These are phyloP conservation scores for Apostichopus japonicus DNA, from an alignment of 35 echinoderm and acorn worm species.

Conservation along the genomic window DNA sequence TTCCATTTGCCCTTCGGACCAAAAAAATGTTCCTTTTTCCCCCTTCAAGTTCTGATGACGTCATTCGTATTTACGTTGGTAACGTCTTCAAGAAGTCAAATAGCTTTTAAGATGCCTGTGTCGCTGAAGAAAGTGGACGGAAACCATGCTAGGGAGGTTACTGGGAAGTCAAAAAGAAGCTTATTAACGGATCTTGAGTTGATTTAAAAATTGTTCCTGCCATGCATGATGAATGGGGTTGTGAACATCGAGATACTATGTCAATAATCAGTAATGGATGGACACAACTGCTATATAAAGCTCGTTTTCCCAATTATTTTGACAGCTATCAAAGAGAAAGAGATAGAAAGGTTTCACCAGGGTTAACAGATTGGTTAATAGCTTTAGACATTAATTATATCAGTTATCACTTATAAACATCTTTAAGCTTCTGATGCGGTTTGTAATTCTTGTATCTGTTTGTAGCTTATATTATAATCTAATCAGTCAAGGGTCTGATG, in stretches of 20 bases:
- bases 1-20: neutral
- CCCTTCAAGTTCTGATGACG: no score
- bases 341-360: neutral
- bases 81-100: constrained; percentile 17
- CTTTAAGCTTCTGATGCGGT: no score
- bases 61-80: neutral
- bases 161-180: neutral
- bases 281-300: neutral
- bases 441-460: no score
- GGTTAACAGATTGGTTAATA: constrained; percentile 1
- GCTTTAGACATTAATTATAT: neutral
- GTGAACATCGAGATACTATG: neutral
- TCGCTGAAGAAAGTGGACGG: constrained; percentile 10
- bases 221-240: constrained; percentile 16
- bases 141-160: neutral
- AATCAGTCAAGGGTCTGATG: no score
- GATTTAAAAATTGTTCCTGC: constrained; percentile 26
- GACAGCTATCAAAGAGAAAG: neutral
- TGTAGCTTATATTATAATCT: no score
- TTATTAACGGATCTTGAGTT: neutral
- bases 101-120: constrained; percentile 44
- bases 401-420: no score
- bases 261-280: constrained; percentile 15
- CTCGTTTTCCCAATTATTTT: constrained; percentile 37
- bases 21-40: neutral